Percentiles rank a stretch among this genome's conserved stretches.
Conservation (phyloP, 2,113 vertebrate species). For the Halcyon senegalensis region DNA sequence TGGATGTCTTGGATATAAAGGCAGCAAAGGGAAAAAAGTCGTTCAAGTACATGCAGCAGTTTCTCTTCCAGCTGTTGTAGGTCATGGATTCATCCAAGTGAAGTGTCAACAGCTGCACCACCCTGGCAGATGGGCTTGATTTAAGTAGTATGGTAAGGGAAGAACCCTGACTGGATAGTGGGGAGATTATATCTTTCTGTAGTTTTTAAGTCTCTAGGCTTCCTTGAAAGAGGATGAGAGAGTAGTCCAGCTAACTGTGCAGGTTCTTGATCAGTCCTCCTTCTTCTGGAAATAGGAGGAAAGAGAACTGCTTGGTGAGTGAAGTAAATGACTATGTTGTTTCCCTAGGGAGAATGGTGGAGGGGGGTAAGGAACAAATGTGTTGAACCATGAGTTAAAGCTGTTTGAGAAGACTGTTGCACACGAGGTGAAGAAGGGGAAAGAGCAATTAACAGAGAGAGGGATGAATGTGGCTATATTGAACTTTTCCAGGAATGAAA, state of each 20-base stretch:
- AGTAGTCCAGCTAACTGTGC: rapidly evolving
- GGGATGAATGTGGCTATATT: background rate
- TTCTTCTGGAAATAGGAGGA: background rate
- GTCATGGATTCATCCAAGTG: background rate
- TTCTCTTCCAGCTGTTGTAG: background rate
- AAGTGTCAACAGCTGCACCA: background rate
- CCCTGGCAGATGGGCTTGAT: background rate
- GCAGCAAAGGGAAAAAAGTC: background rate
- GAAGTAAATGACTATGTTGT: background rate
- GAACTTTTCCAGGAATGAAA: background rate
- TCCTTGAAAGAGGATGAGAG: background rate
- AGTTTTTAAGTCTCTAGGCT: background rate
- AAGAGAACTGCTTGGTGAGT: background rate
- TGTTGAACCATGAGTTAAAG: background rate
- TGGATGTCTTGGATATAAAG: background rate
- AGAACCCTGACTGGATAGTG: background rate
- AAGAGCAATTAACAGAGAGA: background rate
- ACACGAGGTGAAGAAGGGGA: rapidly evolving
- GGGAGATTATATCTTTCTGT: background rate
- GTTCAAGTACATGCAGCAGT: background rate
- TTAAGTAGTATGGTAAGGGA: background rate
- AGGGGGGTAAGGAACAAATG: background rate
- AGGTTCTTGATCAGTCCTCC: rapidly evolving
- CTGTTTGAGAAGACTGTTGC: background rate
- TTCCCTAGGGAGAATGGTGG: background rate